Conservation (phyloP, 2,797 vertebrate species). For the Triplophysa bombifrons region DNA sequence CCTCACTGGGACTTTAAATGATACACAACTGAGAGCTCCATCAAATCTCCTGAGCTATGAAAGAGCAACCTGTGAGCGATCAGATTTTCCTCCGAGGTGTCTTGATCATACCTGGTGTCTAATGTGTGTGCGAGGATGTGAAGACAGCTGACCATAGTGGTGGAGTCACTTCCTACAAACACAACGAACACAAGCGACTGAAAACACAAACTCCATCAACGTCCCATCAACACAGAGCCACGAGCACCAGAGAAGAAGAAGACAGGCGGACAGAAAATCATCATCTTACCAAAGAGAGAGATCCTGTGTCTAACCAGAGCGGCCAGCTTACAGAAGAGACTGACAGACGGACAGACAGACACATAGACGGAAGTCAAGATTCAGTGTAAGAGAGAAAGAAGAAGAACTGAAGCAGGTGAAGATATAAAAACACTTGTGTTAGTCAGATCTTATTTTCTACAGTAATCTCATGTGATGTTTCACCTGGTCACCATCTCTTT, state of each 20-base stretch:
- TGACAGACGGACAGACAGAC: slow-evolving; percentile 65
- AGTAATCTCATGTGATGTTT: not conserved
- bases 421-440: not conserved
- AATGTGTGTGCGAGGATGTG: slow-evolving; percentile 98
- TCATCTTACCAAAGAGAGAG: slow-evolving; percentile 95
- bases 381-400: slow-evolving; percentile 42
- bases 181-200: slow-evolving; percentile 7
- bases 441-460: not conserved
- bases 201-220: not conserved
- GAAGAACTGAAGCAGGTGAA: slow-evolving; percentile 50
- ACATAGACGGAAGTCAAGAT: slow-evolving; percentile 51
- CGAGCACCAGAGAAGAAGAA: not conserved
- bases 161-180: slow-evolving; percentile 88
- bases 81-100: too few relatives aligned
- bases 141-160: slow-evolving; percentile 97
- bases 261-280: slow-evolving; percentile 12
- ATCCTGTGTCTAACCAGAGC: slow-evolving; percentile 99
- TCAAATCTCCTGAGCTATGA: too few relatives aligned
- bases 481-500: slow-evolving; percentile 99
- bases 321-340: slow-evolving; percentile 99
- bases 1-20: too few relatives aligned
- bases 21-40: too few relatives aligned
- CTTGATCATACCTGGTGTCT: slow-evolving; percentile 85
- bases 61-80: too few relatives aligned
- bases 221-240: not conserved